phyloP scores from a whole-genome alignment of 2,113 vertebrate genomes.

The Xyliphius kryptos region DNA sequence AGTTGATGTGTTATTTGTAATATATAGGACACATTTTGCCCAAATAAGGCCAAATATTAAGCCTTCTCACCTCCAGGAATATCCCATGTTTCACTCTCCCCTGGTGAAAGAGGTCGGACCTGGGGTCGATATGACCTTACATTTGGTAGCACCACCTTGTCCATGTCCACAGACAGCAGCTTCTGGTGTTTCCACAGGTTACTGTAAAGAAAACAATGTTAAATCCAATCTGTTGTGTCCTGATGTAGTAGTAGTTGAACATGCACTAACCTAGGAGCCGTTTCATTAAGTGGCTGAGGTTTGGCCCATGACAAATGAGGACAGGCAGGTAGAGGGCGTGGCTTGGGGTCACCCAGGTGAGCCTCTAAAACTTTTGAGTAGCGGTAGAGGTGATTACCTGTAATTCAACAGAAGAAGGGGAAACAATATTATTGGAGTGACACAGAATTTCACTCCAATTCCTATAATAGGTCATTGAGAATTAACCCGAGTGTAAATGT shows the following conservation, averaged over 20 bases:
- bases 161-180: slow-evolving; percentile 88
- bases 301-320: slow-evolving; percentile 97
- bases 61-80: slow-evolving; percentile 96
- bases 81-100: slow-evolving; percentile 96
- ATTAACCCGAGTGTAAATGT: no score
- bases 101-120: slow-evolving; percentile 91
- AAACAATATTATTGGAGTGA: background rate
- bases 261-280: slow-evolving; percentile 85
- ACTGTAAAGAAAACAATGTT: slow-evolving; percentile 55
- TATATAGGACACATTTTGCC: no score
- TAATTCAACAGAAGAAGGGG: no score
- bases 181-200: slow-evolving; percentile 99
- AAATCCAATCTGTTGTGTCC: background rate
- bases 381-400: slow-evolving; percentile 94
- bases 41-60: no score
- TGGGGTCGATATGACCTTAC: slow-evolving; percentile 86
- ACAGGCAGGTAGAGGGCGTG: slow-evolving; percentile 88
- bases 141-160: slow-evolving; percentile 89
- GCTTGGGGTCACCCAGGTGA: slow-evolving; percentile 87
- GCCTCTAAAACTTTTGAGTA: slow-evolving; percentile 96
- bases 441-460: no score
- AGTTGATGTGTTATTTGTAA: no score
- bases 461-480: no score
- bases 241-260: background rate
- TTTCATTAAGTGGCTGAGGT: slow-evolving; percentile 95